A percentile compares a stretch with the other conserved stretches of the same genome.
These are phyloP conservation scores for Conger conger DNA, from an alignment of 2,113 vertebrate species.

Conservation along the genomic window DNA sequence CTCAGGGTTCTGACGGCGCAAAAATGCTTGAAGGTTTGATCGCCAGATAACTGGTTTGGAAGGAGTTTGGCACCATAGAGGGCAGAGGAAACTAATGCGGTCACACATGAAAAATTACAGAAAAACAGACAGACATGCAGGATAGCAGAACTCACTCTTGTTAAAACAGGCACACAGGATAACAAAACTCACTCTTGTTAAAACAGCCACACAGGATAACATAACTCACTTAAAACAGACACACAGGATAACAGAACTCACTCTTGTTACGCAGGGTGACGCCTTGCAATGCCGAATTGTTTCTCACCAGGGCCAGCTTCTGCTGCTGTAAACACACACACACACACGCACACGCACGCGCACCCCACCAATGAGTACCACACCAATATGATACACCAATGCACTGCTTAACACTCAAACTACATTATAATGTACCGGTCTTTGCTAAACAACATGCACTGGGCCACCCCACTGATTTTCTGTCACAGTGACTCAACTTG, in stretches of 20 bases:
- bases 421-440: too few relatives aligned
- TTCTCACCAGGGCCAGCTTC: constrained; percentile 80
- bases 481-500: too few relatives aligned
- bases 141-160: too few relatives aligned
- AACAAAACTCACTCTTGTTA: constrained; percentile 61
- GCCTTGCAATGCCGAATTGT: constrained; percentile 78
- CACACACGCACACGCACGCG: too few relatives aligned
- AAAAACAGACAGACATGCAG: neutral
- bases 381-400: too few relatives aligned
- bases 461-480: too few relatives aligned
- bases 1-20: neutral
- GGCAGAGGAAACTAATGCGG: neutral
- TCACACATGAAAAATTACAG: neutral
- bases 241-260: neutral
- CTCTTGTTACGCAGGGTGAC: constrained; percentile 80
- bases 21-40: neutral
- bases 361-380: neutral
- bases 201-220: too few relatives aligned
- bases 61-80: too few relatives aligned
- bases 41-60: neutral
- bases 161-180: too few relatives aligned
- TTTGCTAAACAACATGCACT: too few relatives aligned
- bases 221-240: constrained; percentile 15
- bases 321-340: constrained; percentile 73
- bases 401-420: too few relatives aligned